These are phyloP conservation scores for Acanthosoma haemorrhoidale DNA, from an alignment of 2,888 invertebrate genomes.

Conservation along the genomic window DNA sequence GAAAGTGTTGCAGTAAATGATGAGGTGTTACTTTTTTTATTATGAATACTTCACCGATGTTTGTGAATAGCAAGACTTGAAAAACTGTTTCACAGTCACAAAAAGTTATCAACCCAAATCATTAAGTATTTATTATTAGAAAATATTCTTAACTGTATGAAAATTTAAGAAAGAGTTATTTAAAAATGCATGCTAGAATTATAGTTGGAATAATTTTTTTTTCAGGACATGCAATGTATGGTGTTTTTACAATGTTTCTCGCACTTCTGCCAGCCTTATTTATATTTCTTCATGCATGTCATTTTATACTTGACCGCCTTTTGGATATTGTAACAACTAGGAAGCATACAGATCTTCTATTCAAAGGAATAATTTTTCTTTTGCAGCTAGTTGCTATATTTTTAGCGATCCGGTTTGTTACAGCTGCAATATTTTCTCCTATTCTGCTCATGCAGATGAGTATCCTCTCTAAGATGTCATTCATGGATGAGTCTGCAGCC, in stretches of 20 bases:
- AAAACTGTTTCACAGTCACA: too few relatives aligned
- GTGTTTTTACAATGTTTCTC: constrained; percentile 38
- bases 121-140: too few relatives aligned
- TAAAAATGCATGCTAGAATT: too few relatives aligned
- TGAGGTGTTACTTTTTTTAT: too few relatives aligned
- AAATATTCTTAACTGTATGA: too few relatives aligned
- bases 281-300: constrained; percentile 35
- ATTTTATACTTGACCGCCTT: constrained; percentile 36
- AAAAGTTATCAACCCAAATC: too few relatives aligned
- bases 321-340: constrained; percentile 34
- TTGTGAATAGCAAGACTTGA: too few relatives aligned
- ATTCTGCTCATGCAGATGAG: constrained; percentile 37
- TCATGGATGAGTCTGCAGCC: constrained; percentile 31
- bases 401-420: constrained; percentile 31
- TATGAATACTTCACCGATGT: too few relatives aligned
- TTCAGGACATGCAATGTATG: constrained; percentile 37
- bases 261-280: constrained; percentile 33
- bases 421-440: constrained; percentile 34
- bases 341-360: constrained; percentile 30
- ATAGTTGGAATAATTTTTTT: too few relatives aligned
- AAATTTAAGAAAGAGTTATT: too few relatives aligned
- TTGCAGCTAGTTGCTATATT: constrained; percentile 32
- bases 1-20: too few relatives aligned
- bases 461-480: constrained; percentile 35
- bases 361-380: constrained; percentile 33